Conservation (phyloP, 2,113 vertebrate species). For the Gambusia holbrooki region DNA sequence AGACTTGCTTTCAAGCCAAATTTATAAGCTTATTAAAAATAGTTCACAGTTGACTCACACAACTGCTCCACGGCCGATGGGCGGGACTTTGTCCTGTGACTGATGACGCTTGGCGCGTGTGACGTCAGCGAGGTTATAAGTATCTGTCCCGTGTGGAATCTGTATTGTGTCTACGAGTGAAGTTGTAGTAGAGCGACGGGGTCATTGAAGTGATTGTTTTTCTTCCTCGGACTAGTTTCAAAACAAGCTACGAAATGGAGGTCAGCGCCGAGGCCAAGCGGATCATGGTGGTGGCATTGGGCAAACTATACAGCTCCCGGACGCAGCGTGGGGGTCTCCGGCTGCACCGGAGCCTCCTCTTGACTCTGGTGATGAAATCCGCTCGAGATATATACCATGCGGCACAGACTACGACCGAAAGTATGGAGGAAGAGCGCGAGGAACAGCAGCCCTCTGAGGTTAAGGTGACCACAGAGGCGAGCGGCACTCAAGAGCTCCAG, state of each 20-base stretch:
- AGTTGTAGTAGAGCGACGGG: conserved; percentile 10
- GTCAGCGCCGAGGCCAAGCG: conserved; percentile 71
- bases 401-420: conserved; percentile 45
- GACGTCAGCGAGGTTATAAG: conserved; percentile 67
- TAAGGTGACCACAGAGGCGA: background rate
- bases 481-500: conserved; percentile 1
- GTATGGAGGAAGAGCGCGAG: background rate
- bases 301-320: conserved; percentile 71
- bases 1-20: background rate
- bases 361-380: conserved; percentile 70
- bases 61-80: background rate
- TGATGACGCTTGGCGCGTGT: background rate
- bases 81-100: conserved; percentile 25
- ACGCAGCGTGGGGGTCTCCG: conserved; percentile 67
- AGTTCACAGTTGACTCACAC: background rate
- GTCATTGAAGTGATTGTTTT: background rate
- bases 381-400: conserved; percentile 69
- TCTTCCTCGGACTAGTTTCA: conserved; percentile 9
- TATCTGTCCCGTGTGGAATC: background rate
- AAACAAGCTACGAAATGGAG: conserved; percentile 61
- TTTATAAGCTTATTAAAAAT: background rate
- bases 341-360: conserved; percentile 69
- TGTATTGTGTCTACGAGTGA: conserved; percentile 33
- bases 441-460: background rate
- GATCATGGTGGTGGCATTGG: conserved; percentile 72